Evolutionary conservation across 1,140 invertebrate species (phyloP).

Genomic region (Sminthurides bifidus): DNA sequence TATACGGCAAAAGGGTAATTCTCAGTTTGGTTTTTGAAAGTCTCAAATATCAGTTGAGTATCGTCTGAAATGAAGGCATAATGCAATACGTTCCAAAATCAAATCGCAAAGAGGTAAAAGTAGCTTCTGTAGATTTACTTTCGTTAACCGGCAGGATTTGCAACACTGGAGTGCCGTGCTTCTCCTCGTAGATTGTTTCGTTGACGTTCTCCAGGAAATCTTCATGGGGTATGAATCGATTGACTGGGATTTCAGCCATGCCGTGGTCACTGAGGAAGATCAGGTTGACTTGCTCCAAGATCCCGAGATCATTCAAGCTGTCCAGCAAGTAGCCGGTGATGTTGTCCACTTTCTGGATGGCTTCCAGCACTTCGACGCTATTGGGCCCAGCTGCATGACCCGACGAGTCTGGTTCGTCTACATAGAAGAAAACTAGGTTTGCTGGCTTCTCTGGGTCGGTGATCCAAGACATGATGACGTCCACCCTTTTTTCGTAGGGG

Average conservation of each 20-base stretch:
- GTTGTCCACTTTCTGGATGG: slow-evolving; percentile 45
- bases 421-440: slow-evolving; percentile 56
- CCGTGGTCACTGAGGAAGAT: slow-evolving; percentile 65
- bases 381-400: slow-evolving; percentile 42
- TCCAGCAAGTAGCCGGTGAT: slow-evolving; percentile 47
- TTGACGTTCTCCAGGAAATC: neutral
- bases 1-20: slow-evolving; percentile 45
- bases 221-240: slow-evolving; percentile 48
- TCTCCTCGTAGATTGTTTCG: neutral
- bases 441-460: slow-evolving; percentile 43
- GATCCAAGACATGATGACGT: slow-evolving; percentile 54
- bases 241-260: slow-evolving; percentile 45
- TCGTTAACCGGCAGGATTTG: slow-evolving; percentile 43
- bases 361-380: slow-evolving; percentile 37
- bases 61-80: neutral
- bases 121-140: neutral
- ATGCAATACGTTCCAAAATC: neutral
- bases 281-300: slow-evolving; percentile 49
- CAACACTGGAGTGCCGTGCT: slow-evolving; percentile 40
- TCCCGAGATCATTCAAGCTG: slow-evolving; percentile 39
- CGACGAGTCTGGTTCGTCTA: slow-evolving; percentile 54
- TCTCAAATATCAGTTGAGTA: slow-evolving; percentile 36
- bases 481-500: slow-evolving; percentile 45
- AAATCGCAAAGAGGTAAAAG: neutral
- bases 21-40: slow-evolving; percentile 38